Conservation (phyloP, 2,113 vertebrate genomes). For the Taurulus bubalis region DNA sequence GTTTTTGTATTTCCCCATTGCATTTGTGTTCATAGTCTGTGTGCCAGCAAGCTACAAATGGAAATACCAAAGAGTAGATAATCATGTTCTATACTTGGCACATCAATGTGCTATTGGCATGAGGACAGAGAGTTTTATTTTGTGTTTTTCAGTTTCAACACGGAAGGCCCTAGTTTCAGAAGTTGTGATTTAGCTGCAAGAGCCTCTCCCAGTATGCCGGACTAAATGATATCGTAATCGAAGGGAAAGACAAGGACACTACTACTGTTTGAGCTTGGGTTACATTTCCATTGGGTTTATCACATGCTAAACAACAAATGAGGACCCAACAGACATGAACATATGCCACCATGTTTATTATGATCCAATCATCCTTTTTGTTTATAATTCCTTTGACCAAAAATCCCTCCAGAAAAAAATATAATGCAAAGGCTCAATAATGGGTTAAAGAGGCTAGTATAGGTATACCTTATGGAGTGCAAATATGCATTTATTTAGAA, state of each 20-base stretch:
- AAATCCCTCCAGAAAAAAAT: background rate
- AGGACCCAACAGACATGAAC: background rate
- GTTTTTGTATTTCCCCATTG: too few relatives aligned
- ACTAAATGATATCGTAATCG: constrained; percentile 17
- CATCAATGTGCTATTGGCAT: too few relatives aligned
- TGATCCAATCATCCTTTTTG: background rate
- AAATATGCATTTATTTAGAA: background rate
- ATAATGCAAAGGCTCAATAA: background rate
- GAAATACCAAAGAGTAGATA: too few relatives aligned
- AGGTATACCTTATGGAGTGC: background rate
- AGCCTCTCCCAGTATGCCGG: background rate
- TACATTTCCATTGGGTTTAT: background rate
- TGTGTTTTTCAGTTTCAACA: too few relatives aligned
- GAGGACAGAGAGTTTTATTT: too few relatives aligned
- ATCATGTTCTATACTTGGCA: too few relatives aligned
- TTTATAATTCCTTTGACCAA: background rate
- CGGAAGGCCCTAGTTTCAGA: too few relatives aligned
- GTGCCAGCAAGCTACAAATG: too few relatives aligned
- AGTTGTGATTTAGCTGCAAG: background rate
- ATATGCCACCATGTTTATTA: background rate
- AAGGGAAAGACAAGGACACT: constrained; percentile 6
- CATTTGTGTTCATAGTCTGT: too few relatives aligned
- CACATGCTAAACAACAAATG: background rate
- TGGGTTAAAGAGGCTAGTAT: background rate
- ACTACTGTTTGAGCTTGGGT: constrained; percentile 20